phyloP scores from a whole-genome alignment of 2,888 invertebrate genomes.

The Teleogryllus oceanicus region DNA sequence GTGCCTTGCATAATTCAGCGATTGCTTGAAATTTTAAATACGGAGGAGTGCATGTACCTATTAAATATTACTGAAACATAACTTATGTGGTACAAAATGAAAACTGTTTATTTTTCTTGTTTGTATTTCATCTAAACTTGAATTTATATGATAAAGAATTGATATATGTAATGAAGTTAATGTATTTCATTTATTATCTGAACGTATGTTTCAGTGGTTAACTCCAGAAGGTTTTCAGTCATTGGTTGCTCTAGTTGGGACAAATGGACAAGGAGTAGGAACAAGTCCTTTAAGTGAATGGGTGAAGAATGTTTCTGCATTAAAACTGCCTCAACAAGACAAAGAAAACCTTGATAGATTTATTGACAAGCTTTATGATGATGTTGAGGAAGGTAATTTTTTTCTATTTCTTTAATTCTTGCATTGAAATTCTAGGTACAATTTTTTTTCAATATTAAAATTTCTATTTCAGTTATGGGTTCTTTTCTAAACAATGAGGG shows the following conservation, averaged over 20 bases:
- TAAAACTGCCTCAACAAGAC: conserved; percentile 65
- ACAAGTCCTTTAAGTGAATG: conserved; percentile 85
- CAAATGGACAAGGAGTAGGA: conserved; percentile 94
- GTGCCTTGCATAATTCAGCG: no score
- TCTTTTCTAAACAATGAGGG: conserved; percentile 90
- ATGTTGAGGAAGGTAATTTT: conserved; percentile 70
- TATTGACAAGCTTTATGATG: conserved; percentile 78
- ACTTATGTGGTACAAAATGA: no score
- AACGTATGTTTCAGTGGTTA: conserved; percentile 59
- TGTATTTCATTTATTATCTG: background rate
- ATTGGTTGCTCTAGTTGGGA: conserved; percentile 68
- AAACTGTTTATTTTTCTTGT: no score
- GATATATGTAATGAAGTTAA: background rate
- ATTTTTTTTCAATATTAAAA: background rate
- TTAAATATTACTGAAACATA: no score
- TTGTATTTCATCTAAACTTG: no score
- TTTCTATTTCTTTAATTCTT: background rate
- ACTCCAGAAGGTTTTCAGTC: conserved; percentile 80
- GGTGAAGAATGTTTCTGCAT: conserved; percentile 71
- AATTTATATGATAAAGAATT: background rate
- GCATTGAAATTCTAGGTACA: background rate
- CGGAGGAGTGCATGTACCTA: no score
- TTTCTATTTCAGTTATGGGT: conserved; percentile 47
- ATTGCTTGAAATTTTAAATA: no score
- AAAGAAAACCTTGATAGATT: conserved; percentile 66